Evolutionary conservation across 2,113 vertebrate species (phyloP).

Genomic region (Lontra canadensis): DNA sequence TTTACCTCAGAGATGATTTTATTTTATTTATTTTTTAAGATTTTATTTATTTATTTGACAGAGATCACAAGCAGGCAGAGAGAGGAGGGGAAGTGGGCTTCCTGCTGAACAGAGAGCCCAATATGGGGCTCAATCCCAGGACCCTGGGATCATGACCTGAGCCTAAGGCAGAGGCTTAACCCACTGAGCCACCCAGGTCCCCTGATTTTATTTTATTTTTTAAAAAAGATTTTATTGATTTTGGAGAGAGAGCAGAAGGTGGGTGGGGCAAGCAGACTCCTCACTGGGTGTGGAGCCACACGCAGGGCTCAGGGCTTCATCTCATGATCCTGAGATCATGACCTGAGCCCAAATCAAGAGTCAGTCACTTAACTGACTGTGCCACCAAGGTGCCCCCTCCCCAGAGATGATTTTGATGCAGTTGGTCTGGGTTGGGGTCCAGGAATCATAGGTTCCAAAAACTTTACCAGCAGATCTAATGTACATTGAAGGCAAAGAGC

Average conservation of each 20-base stretch:
- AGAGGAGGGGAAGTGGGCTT: too few species aligned
- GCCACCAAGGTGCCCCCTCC: background rate
- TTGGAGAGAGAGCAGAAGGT: background rate
- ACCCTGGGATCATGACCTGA: too few species aligned
- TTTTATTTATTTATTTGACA: background rate
- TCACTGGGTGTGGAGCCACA: background rate
- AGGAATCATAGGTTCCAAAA: background rate
- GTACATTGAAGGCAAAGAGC: background rate
- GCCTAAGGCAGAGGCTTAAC: too few species aligned
- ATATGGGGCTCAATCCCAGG: too few species aligned
- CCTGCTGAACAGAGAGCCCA: too few species aligned
- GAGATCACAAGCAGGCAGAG: too few species aligned
- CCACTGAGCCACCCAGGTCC: too few species aligned
- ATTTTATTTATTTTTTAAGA: too few species aligned
- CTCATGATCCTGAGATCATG: background rate
- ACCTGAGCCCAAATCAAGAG: background rate
- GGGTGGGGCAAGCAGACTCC: background rate
- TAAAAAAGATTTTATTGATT: background rate
- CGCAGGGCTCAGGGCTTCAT: background rate
- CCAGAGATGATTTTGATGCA: background rate
- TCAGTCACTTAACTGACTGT: background rate
- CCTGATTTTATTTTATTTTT: too few species aligned
- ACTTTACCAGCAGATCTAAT: background rate
- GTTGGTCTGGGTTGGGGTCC: background rate
- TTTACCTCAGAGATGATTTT: background rate